phyloP scores from a whole-genome alignment of 2,113 vertebrate species.

The Uropsilus gracilis region DNA sequence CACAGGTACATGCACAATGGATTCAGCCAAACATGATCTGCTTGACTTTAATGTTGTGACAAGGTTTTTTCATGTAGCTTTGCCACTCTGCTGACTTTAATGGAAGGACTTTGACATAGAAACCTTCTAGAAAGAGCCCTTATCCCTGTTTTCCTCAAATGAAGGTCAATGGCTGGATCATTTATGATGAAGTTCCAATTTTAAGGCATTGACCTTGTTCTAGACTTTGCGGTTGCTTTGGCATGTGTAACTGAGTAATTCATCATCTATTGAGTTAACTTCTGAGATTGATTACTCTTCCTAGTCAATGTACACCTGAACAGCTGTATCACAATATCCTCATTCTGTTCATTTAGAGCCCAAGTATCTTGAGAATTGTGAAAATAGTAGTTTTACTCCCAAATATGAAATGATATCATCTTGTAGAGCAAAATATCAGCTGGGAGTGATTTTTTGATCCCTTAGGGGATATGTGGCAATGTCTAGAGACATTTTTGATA shows the following conservation, averaged over 20 bases:
- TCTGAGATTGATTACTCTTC: background rate
- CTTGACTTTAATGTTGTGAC: conserved; percentile 51
- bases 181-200: conserved; percentile 7
- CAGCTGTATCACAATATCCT: conserved; percentile 11
- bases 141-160: background rate
- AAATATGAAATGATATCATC: background rate
- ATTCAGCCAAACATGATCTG: conserved; percentile 37
- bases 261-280: background rate
- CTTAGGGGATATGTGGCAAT: background rate
- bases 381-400: background rate
- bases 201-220: background rate
- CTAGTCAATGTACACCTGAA: background rate
- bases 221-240: background rate
- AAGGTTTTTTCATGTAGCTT: conserved; percentile 63
- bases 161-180: background rate
- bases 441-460: background rate
- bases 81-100: conserved; percentile 61
- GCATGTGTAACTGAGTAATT: background rate
- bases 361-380: conserved; percentile 1
- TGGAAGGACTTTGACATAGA: background rate
- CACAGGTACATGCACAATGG: conserved; percentile 58
- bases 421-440: background rate
- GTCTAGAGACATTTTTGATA: background rate
- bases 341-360: background rate
- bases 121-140: background rate